Conservation (phyloP, 2,113 vertebrate genomes). For the Sprattus sprattus region DNA sequence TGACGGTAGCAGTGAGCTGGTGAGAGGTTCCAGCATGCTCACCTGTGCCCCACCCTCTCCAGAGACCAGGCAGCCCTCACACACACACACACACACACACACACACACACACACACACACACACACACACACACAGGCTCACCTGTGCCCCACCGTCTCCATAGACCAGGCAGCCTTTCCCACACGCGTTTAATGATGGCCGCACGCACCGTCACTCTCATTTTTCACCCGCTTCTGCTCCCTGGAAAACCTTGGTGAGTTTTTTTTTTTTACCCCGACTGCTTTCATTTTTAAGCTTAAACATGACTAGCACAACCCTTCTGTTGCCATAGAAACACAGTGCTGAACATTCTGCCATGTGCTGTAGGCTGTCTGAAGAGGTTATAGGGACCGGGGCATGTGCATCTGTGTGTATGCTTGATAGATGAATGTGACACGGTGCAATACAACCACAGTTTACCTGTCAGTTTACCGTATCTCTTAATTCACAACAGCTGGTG, state of each 20-base stretch:
- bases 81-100: too few relatives aligned
- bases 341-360: conserved; percentile 42
- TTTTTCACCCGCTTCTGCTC: conserved; percentile 39
- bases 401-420: background rate
- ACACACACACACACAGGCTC: too few relatives aligned
- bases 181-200: conserved; percentile 39
- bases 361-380: conserved; percentile 18
- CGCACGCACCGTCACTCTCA: conserved; percentile 22
- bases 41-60: background rate
- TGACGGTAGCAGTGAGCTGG: background rate
- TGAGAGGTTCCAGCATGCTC: background rate
- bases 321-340: conserved; percentile 52
- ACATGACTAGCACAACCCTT: conserved; percentile 50
- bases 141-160: background rate
- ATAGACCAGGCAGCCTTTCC: background rate
- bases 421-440: background rate
- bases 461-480: background rate
- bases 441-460: background rate
- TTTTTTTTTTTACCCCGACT: background rate
- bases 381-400: background rate
- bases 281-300: conserved; percentile 33
- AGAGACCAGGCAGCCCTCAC: background rate
- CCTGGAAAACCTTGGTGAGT: conserved; percentile 22
- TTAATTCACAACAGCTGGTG: background rate
- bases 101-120: too few relatives aligned